Base-by-base conservation (phyloP, 2,888 invertebrate species). In the Dromius quadrimaculatus region DNA sequence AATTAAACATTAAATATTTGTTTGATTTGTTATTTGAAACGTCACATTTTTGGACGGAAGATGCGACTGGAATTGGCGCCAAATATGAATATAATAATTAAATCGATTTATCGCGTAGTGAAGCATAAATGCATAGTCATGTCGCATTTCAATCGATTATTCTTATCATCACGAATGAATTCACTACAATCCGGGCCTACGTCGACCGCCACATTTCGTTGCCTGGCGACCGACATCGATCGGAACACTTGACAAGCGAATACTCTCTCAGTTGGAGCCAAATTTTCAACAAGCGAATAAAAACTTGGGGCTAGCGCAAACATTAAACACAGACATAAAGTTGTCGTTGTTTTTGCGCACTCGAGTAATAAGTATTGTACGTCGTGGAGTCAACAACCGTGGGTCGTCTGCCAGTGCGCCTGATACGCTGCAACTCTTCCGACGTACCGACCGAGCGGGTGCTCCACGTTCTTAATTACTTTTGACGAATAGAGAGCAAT, bases 201-300 rank as follows among this genome's bases (percentile, higher is more conserved):
- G 62, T 20, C 62, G 38, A 41, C 41, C 62, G 38, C 13, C 23
- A 23, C 62, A 22, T 61, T 22, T 17, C 75, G 77, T 77, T 77
- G 77, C 77, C 75, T 75, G 71, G 77, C 75, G 75, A 77, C 77
- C 74, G 71, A 70, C 74, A 77, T 77, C 77, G 77, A 77, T 77
- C 76, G 76, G 74, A 73, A 5, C 74, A 74, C 74, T 75, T 59
- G 59, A 59, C 59, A 59, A 59, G 59, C 36, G 59, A 59, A 59
- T 59, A 36, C 36, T 59, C 59, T 59, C 59, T 59, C 50, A 28
- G 15, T 11, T 28, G 50, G 11, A 15, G 50, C 50, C 15, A 15
- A 54, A 54, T 8, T 54, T 15, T 8, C 50, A 23, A 23, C 23
- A 54, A 54, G 15, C 17, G 23, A 23, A 23, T 5, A 54, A 54